phyloP scores from a whole-genome alignment of 2,888 invertebrate species.

The Caenorhabditis sp. region DNA sequence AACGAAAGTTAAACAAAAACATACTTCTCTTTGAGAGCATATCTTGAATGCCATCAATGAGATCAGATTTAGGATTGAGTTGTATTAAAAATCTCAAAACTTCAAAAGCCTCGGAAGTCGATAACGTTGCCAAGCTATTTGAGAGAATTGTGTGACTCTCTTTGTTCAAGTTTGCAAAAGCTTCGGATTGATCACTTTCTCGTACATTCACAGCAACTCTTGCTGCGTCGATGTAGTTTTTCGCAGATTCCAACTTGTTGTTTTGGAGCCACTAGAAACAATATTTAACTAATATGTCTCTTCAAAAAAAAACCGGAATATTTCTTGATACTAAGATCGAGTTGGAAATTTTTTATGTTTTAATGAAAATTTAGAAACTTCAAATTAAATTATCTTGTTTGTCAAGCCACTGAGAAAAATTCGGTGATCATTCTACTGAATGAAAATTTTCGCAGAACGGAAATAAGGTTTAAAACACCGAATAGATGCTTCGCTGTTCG shows the following conservation, averaged over 20 bases:
- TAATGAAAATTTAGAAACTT: no score
- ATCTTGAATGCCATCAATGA: constrained; percentile 7
- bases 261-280: constrained; percentile 7
- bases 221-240: constrained; percentile 15
- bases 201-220: constrained; percentile 9
- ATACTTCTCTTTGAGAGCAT: constrained; percentile 15
- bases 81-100: constrained; percentile 17
- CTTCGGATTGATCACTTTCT: constrained; percentile 11
- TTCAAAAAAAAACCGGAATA: not conserved
- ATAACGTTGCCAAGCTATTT: not conserved
- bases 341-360: no score
- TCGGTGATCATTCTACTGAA: no score
- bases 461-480: no score
- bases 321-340: no score
- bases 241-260: constrained; percentile 8
- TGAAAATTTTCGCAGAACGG: no score
- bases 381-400: no score
- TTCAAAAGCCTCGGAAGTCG: not conserved
- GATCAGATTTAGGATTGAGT: not conserved
- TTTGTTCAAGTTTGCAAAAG: constrained; percentile 8
- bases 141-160: not conserved
- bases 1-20: not conserved
- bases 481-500: no score
- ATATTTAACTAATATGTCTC: not conserved
- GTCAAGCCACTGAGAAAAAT: no score